Conservation (phyloP, 2,797 vertebrate species). For the Tauraco hartlaubi region DNA sequence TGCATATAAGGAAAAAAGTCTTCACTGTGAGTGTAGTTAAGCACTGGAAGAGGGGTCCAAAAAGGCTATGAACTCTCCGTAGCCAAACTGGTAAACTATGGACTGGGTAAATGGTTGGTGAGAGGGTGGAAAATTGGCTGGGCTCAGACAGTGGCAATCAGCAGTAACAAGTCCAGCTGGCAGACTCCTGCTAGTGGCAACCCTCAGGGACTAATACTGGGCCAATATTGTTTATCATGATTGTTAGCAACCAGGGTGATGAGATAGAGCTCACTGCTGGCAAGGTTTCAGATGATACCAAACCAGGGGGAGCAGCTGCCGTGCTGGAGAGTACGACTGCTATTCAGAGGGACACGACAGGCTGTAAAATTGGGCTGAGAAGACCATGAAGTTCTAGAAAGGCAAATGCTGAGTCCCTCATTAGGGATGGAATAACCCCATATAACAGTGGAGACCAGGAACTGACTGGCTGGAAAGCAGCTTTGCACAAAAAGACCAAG, state of each 20-base stretch:
- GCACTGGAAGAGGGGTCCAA: background rate
- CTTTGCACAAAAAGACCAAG: background rate
- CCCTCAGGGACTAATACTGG: background rate
- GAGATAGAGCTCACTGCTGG: background rate
- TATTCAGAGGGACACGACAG: background rate
- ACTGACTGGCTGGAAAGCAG: background rate
- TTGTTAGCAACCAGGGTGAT: background rate
- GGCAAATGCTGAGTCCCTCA: background rate
- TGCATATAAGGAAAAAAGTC: background rate
- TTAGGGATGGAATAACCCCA: rapidly evolving
- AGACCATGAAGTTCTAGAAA: background rate
- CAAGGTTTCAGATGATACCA: background rate
- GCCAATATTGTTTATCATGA: background rate
- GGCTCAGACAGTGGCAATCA: background rate
- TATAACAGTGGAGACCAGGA: background rate
- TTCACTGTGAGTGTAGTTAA: background rate
- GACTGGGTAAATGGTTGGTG: background rate
- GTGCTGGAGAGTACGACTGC: background rate
- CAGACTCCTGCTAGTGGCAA: background rate
- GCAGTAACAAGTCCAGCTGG: background rate
- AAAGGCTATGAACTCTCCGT: background rate
- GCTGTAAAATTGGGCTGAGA: background rate
- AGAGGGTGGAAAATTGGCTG: background rate
- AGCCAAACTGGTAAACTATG: background rate
- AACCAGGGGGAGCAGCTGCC: background rate